A percentile compares a stretch with the other conserved stretches of the same genome.
Evolutionary conservation across 2,113 vertebrate genomes (phyloP).

Genomic region (Aptenodytes forsteri): DNA sequence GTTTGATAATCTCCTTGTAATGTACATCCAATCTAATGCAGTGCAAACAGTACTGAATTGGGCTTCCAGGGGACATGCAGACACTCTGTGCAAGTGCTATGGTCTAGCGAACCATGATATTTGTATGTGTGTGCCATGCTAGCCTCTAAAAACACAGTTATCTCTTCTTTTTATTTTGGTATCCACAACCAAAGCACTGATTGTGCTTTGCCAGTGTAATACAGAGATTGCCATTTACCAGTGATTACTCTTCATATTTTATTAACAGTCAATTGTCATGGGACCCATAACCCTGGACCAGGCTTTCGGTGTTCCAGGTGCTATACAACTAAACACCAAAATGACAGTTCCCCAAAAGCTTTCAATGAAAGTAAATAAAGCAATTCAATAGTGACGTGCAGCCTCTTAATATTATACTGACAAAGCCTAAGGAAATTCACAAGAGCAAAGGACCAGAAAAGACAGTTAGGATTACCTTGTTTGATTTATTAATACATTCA

Average conservation of each 20-base stretch:
- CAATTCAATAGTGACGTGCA: neutral
- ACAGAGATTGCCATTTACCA: neutral
- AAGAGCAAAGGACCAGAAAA: neutral
- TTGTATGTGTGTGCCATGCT: neutral
- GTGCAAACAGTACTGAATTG: neutral
- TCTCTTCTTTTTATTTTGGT: neutral
- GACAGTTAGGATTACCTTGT: neutral
- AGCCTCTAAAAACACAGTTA: neutral
- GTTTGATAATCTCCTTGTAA: neutral
- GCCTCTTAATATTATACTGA: neutral
- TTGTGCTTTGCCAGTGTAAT: neutral
- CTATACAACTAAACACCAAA: neutral
- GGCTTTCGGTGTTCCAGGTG: neutral
- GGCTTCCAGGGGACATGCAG: neutral
- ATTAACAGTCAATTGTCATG: neutral
- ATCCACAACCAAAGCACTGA: neutral
- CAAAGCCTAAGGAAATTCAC: neutral
- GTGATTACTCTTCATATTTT: neutral
- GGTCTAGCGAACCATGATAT: neutral
- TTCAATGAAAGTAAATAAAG: neutral
- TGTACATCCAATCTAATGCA: neutral
- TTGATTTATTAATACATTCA: neutral
- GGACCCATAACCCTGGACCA: neutral
- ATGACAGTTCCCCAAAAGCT: neutral
- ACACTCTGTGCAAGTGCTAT: neutral